Conservation (phyloP, 2,797 vertebrate species). For the Thalassophryne amazonica region DNA sequence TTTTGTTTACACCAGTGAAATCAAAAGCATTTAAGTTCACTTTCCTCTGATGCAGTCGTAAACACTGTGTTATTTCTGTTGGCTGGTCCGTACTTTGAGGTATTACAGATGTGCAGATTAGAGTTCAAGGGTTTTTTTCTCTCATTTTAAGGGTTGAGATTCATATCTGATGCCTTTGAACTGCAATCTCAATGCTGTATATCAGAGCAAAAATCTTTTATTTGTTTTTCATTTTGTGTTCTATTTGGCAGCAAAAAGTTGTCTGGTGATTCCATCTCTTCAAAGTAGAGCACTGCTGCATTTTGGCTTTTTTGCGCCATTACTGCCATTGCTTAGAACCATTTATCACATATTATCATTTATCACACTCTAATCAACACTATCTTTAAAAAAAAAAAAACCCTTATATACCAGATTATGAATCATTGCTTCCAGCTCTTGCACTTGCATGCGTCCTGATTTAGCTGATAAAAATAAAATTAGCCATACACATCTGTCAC, state of each 20-base stretch:
- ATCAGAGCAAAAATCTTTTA: conserved; percentile 15
- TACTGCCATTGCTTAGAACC: not conserved
- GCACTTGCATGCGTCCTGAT: too few relatives aligned
- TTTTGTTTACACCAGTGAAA: conserved; percentile 35
- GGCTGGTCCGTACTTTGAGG: conserved; percentile 12
- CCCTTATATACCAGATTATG: too few relatives aligned
- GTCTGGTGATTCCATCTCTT: conserved; percentile 1
- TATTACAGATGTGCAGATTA: conserved; percentile 11
- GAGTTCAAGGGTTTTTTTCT: not conserved
- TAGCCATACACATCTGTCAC: too few relatives aligned
- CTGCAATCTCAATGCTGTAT: not conserved
- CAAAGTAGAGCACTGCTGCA: not conserved
- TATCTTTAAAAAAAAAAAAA: too few relatives aligned
- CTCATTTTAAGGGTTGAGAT: conserved; percentile 1
- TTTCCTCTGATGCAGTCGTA: conserved; percentile 1
- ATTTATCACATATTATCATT: not conserved
- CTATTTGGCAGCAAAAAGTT: not conserved
- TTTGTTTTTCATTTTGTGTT: conserved; percentile 13
- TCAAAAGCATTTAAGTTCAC: conserved; percentile 35
- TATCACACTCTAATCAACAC: too few relatives aligned
- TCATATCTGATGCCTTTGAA: conserved; percentile 17
- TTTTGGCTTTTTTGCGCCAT: not conserved
- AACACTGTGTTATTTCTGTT: conserved; percentile 16
- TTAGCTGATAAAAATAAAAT: too few relatives aligned
- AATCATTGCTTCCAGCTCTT: too few relatives aligned